These are phyloP conservation scores for Drosophila yakuba DNA, from an alignment of 1,140 invertebrate genomes.

Conservation along the genomic window DNA sequence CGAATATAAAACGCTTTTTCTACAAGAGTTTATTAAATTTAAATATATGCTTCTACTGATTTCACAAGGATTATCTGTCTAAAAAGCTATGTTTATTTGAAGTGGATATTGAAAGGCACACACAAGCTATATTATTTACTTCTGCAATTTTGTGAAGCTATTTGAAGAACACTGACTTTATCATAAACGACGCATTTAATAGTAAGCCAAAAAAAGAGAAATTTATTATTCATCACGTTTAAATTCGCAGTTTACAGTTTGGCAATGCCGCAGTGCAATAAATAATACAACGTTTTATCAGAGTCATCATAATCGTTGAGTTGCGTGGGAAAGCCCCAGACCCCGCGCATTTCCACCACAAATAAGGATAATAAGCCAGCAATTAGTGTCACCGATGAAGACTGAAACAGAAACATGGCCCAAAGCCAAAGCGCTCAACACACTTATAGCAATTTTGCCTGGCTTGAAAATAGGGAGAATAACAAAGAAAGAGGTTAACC, in stretches of 20 bases:
- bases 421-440: constrained; percentile 21
- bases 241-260: not conserved
- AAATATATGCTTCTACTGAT: not conserved
- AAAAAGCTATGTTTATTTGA: not conserved
- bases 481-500: constrained; percentile 39
- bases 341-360: constrained; percentile 8
- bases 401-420: constrained; percentile 26
- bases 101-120: not conserved
- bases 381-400: constrained; percentile 76
- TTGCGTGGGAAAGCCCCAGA: constrained; percentile 52
- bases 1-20: not conserved
- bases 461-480: not conserved
- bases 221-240: constrained; percentile 10
- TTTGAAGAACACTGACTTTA: not conserved
- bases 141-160: not conserved
- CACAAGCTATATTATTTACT: not conserved
- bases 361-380: constrained; percentile 70
- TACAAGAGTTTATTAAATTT: not conserved
- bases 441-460: constrained; percentile 58
- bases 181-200: not conserved
- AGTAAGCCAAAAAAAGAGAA: not conserved
- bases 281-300: constrained; percentile 40
- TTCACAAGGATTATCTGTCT: not conserved
- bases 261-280: not conserved
- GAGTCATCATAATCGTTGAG: constrained; percentile 65